Evolutionary conservation across 1,140 invertebrate species (phyloP), one percentile per base, ranked within the genome.

Genomic region (Trichonephila clavipes): DNA sequence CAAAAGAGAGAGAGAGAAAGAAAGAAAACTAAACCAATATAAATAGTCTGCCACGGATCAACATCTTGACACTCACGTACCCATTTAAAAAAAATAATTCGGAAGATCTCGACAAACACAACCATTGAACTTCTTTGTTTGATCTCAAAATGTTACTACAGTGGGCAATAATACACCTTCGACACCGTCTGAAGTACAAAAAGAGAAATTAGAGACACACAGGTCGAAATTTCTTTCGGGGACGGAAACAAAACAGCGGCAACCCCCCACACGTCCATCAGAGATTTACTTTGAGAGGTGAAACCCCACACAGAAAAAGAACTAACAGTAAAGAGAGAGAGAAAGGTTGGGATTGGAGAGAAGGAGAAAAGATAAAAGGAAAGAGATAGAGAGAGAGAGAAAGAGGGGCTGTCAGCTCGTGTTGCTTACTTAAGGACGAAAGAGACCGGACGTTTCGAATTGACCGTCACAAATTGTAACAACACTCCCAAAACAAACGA

Each of bases 391-490:
- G n/a, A n/a, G n/a, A n/a, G n/a, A n/a, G n/a, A n/a, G 21, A 19
- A 72, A 72, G 14, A n/a, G 28, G 24, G 24, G n/a, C 69, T 72
- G 69, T 72, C 69, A 72, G 69, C 69, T 72, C 69, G 24, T 16
- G 69, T 72, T 72, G 69, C 69, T 72, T 72, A 72, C 69, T 72
- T 72, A 72, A 28, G 69, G 24, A 24, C 69, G 69, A 72, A 24
- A 12, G 69, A 72, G 24, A 28, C n/a, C 69, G 69, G 69, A 72
- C 69, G 69, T 72, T 28, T 72, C 69, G 69, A 72, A 72, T 72
- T 72, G 69, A 72, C 69, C 69, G 69, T 72, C 69, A 24, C 69
- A 24, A 72, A 72, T 72, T 72, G 69, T 28, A 72, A 72, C 69
- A 72, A 72, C 69, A 72, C 69, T 72, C 69, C n/a, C n/a, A 72